Conservation (phyloP, 2,888 invertebrate species). For the Watsonalla binaria region DNA sequence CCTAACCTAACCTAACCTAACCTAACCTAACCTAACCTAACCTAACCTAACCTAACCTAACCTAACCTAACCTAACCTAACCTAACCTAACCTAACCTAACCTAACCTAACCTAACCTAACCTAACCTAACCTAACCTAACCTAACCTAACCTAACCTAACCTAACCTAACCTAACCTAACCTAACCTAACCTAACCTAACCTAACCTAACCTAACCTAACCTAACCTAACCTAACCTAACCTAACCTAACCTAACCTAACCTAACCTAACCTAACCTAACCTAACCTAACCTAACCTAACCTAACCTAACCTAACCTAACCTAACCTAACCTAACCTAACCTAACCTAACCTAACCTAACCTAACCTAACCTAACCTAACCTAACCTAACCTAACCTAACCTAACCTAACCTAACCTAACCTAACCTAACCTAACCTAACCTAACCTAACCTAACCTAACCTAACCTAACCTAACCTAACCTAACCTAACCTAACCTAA, state of each 20-base stretch:
- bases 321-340: constrained; percentile 11
- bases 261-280: constrained; percentile 11
- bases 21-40: constrained; percentile 2
- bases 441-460: constrained; percentile 4
- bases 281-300: constrained; percentile 9
- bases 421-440: constrained; percentile 6
- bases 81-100: constrained; percentile 12
- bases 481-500: constrained; percentile 9
- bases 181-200: constrained; percentile 12
- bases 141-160: constrained; percentile 12
- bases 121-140: constrained; percentile 11
- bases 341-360: constrained; percentile 13
- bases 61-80: constrained; percentile 13
- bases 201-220: constrained; percentile 9
- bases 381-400: constrained; percentile 9
- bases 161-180: constrained; percentile 10
- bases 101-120: constrained; percentile 12
- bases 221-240: constrained; percentile 10
- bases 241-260: constrained; percentile 13
- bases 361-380: constrained; percentile 12
- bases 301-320: constrained; percentile 9
- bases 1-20: too few species aligned
- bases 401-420: constrained; percentile 9
- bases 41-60: constrained; percentile 12
- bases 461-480: constrained; percentile 10